Conservation (phyloP, 2,113 vertebrate species). For the Seriola quinqueradiata region DNA sequence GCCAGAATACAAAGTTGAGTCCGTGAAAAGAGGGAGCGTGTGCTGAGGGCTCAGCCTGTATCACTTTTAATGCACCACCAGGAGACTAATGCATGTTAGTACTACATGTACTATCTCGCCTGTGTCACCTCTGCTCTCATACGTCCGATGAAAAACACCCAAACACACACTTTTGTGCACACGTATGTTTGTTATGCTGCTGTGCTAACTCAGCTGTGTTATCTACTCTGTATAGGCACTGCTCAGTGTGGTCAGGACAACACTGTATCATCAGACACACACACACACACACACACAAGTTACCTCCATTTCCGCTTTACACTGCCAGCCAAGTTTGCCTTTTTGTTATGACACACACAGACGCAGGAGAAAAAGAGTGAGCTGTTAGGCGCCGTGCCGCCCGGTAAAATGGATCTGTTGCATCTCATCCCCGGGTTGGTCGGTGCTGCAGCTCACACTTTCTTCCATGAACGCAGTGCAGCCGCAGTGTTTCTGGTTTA, state of each 20-base stretch:
- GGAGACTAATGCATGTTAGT: conserved; percentile 16
- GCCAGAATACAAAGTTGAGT: conserved; percentile 40
- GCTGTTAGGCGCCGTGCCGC: too few species aligned
- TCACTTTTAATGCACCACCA: conserved; percentile 10
- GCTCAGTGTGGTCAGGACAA: background rate
- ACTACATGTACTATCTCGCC: background rate
- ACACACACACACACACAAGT: too few species aligned
- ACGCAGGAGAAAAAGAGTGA: too few species aligned
- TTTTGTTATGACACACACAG: too few species aligned
- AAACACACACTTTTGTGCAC: background rate
- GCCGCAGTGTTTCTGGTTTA: too few species aligned
- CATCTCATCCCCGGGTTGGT: too few species aligned
- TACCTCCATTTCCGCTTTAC: too few species aligned
- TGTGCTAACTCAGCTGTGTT: background rate
- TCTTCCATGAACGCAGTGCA: too few species aligned
- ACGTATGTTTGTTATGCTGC: background rate
- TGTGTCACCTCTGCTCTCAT: conserved; percentile 11
- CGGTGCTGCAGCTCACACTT: too few species aligned
- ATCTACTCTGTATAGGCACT: background rate
- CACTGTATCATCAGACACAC: too few species aligned
- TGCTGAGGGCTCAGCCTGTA: background rate
- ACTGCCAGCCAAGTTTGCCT: too few species aligned
- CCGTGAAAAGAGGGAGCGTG: conserved; percentile 3
- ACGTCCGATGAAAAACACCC: background rate
- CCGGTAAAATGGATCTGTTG: too few species aligned